Percentiles rank a stretch among this genome's conserved stretches.
These are phyloP conservation scores for Myotis yumanensis DNA, from an alignment of 2,113 vertebrate genomes.

Conservation along the genomic window DNA sequence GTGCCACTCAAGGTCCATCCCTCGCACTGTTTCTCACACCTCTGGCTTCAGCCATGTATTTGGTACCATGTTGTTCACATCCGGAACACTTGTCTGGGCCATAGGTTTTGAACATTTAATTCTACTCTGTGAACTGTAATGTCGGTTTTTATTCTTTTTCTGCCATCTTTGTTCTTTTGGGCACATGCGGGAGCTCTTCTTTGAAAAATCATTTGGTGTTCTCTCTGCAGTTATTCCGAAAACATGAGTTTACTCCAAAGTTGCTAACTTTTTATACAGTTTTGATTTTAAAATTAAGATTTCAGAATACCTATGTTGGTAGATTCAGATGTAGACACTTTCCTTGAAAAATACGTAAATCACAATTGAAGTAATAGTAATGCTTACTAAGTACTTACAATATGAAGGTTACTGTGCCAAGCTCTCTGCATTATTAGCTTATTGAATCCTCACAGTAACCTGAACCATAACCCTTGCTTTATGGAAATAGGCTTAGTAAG, in stretches of 20 bases:
- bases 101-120: background rate
- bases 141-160: background rate
- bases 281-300: constrained; percentile 42
- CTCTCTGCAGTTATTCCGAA: background rate
- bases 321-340: background rate
- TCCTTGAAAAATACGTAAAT: background rate
- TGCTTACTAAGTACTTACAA: background rate
- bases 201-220: constrained; percentile 7
- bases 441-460: background rate
- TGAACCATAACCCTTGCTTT: background rate
- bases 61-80: background rate
- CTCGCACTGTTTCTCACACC: background rate
- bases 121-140: background rate
- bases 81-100: background rate
- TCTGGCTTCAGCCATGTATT: background rate
- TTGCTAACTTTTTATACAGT: background rate
- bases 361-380: background rate
- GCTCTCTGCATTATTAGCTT: background rate
- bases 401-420: background rate
- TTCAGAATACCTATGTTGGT: background rate
- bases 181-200: background rate
- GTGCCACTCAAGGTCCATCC: background rate
- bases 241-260: background rate
- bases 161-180: background rate
- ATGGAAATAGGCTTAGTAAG: background rate